Base-by-base conservation (phyloP, 2,888 invertebrate genomes). In the Rhorus exstirpatorius region DNA sequence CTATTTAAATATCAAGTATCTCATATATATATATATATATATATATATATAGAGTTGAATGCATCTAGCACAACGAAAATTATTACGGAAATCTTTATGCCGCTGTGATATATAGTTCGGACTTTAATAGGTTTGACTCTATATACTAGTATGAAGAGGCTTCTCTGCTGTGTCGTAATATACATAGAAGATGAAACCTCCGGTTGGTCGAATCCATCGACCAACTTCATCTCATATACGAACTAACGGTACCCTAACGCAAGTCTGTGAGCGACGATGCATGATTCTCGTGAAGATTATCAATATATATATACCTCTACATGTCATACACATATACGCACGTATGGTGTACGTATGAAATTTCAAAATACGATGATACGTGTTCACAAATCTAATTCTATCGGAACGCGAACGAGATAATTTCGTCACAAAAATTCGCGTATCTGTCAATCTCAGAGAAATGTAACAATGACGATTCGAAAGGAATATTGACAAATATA, bases 241-340 rank as follows among this genome's bases (percentile, higher is more conserved):
- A 46, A 46, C 63, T 78, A 78, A 78, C 78, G 78, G 78, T 19
- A 78, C 26, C 55, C 63, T 78, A 49, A 63, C 71, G 78, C 78
- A 63, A 61, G 38, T 44, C 61, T 12, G 55, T 31, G 44, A 26
- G 41, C 44, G 17, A 21, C 8, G 51, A 41, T 24, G 51, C 55
- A 71, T 63, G 70, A 78, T 70, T 68, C 61, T 75, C 68, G 44
- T 53, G 35, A 46, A 76, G 76, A 76, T 75, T 76, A 76, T 76
- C 67, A 58, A 67, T 76, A 67, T 67, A 49, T 35, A 4, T 21
- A 58, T 49, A 58, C 19, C 58, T 46, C 14, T 24, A 31, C n/a
- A n/a, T n/a, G n/a, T n/a, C n/a, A n/a, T n/a, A n/a, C n/a, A 31
- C 44, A 55, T 31, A 31, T 17, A 41, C 41, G 44, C 65, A 24